Conservation (phyloP, 2,113 vertebrate genomes). For the Cyanoramphus novaezelandiae region DNA sequence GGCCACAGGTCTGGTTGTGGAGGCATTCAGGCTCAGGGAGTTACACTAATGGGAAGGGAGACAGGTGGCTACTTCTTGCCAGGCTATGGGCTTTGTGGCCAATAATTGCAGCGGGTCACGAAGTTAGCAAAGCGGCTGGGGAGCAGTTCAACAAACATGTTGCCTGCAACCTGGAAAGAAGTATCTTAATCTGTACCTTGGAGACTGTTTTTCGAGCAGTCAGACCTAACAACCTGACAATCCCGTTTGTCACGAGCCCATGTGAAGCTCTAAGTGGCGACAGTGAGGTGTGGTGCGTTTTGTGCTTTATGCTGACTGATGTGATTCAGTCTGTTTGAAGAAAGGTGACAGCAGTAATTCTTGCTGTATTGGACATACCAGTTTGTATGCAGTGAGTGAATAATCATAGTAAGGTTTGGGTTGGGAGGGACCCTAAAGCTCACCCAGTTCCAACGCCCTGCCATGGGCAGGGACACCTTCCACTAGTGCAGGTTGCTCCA, state of each 20-base stretch:
- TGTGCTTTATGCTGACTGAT: neutral
- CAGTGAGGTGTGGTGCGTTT: fast-evolving
- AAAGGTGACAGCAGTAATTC: neutral
- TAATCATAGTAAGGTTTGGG: neutral
- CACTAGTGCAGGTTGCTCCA: neutral
- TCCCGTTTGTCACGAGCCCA: fast-evolving
- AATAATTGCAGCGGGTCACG: too few relatives aligned
- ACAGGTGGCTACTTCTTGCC: neutral
- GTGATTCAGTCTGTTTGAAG: neutral
- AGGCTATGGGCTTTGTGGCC: neutral
- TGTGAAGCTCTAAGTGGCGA: neutral
- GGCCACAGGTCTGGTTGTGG: neutral
- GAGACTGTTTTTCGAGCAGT: neutral
- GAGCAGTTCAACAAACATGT: neutral
- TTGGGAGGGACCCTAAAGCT: neutral
- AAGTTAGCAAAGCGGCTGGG: fast-evolving
- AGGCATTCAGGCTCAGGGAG: neutral
- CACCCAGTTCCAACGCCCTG: neutral
- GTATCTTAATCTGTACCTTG: fast-evolving
- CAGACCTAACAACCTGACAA: fast-evolving
- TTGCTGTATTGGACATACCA: neutral
- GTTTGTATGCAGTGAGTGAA: neutral
- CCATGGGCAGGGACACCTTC: neutral
- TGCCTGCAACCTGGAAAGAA: neutral
- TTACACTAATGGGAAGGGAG: fast-evolving